Conservation (phyloP, 2,113 vertebrate species). For the Sapajus apella region DNA sequence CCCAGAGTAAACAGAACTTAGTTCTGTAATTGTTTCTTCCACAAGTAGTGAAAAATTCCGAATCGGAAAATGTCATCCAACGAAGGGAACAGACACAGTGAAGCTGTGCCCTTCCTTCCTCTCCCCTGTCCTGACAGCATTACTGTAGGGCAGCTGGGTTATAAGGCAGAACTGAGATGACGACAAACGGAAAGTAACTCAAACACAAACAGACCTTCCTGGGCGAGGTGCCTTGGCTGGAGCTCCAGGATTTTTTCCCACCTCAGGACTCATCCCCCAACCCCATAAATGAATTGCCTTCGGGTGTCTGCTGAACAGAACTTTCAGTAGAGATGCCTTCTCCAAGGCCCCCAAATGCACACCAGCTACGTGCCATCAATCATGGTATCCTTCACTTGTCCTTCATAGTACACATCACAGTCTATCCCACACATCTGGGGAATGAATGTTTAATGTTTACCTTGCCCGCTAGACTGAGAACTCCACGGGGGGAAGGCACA, state of each 20-base stretch:
- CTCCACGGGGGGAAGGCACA: background rate
- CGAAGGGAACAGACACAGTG: background rate
- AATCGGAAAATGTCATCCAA: background rate
- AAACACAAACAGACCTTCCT: background rate
- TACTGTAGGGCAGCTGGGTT: background rate
- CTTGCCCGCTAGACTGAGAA: background rate
- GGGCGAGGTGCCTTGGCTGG: rapidly evolving
- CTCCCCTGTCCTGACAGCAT: background rate
- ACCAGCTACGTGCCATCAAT: rapidly evolving
- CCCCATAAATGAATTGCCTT: background rate
- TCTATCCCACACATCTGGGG: too few relatives aligned
- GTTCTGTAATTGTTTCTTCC: background rate
- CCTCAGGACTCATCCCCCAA: rapidly evolving
- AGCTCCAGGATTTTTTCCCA: background rate
- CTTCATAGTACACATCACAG: background rate
- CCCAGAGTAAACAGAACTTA: background rate
- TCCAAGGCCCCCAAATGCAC: background rate
- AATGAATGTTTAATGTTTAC: background rate
- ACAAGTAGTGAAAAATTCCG: background rate
- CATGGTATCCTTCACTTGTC: background rate
- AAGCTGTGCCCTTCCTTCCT: background rate
- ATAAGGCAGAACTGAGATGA: background rate
- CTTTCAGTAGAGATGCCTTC: background rate
- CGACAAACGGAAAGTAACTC: background rate
- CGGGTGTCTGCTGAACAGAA: background rate